Conservation (phyloP, 53 echinoderm and acorn worm genomes). For the Arbacia lixula region DNA sequence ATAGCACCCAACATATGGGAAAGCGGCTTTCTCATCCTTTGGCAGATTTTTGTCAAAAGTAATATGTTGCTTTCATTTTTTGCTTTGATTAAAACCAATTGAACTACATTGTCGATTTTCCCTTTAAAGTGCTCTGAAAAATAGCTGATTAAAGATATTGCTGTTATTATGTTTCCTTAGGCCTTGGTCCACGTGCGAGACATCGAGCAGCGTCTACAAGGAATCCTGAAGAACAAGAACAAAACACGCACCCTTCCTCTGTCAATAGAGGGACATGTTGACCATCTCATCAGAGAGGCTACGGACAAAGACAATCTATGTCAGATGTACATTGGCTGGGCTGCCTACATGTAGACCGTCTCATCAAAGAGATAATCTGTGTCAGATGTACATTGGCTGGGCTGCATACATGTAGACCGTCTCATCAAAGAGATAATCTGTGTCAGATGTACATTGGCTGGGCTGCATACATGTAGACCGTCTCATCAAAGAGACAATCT, state of each 20-base stretch:
- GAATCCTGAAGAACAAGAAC: slow-evolving; percentile 91
- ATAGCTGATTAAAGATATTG: no score
- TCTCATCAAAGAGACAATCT: not conserved
- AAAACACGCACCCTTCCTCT: slow-evolving; percentile 85
- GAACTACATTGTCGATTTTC: no score
- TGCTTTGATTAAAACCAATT: no score
- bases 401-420: not conserved
- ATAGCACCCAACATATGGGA: no score
- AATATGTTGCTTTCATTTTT: no score
- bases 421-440: not conserved
- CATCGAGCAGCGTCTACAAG: slow-evolving; percentile 90
- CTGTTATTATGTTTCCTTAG: slow-evolving; percentile 54
- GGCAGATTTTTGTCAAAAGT: no score
- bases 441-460: not conserved
- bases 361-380: no score
- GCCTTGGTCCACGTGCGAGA: slow-evolving; percentile 90
- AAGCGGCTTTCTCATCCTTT: no score
- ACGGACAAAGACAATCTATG: slow-evolving; percentile 82
- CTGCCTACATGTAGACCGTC: slow-evolving; percentile 79
- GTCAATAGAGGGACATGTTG: slow-evolving; percentile 95
- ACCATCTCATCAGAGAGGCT: slow-evolving; percentile 92
- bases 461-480: not conserved
- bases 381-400: not conserved
- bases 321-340: slow-evolving; percentile 99
- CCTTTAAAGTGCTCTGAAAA: no score